These are phyloP conservation scores for Meandrina meandrites DNA, from an alignment of 92 coral and sea anemone species.

Conservation along the genomic window DNA sequence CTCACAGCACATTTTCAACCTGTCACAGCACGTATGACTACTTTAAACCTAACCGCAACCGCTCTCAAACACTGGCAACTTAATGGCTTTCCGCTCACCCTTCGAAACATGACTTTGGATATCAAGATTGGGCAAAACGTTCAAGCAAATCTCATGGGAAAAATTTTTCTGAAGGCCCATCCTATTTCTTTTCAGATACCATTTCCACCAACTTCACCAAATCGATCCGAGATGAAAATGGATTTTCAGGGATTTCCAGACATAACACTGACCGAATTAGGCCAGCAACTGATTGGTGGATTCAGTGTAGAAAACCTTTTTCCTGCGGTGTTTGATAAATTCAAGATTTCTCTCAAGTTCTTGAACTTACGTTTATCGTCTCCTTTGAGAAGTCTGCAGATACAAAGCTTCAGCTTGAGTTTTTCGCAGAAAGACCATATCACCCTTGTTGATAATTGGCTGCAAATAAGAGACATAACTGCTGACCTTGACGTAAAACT, in stretches of 20 bases:
- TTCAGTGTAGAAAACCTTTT: slow-evolving; percentile 44
- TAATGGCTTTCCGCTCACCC: slow-evolving; percentile 39
- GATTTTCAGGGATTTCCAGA: slow-evolving; percentile 35
- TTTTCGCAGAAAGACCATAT: slow-evolving; percentile 29
- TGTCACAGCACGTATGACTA: neutral
- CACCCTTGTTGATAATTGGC: slow-evolving; percentile 48
- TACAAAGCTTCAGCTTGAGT: slow-evolving; percentile 27
- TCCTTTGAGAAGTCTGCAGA: slow-evolving; percentile 39
- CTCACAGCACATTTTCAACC: slow-evolving; percentile 37
- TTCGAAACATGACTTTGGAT: slow-evolving; percentile 47
- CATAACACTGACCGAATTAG: slow-evolving; percentile 42
- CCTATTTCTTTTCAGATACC: slow-evolving; percentile 54
- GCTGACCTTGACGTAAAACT: slow-evolving; percentile 25
- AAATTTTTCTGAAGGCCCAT: slow-evolving; percentile 1
- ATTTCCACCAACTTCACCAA: slow-evolving; percentile 20
- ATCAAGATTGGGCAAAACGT: neutral
- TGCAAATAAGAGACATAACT: slow-evolving; percentile 38
- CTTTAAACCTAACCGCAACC: slow-evolving; percentile 35
- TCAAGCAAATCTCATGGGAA: slow-evolving; percentile 35
- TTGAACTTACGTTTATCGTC: slow-evolving; percentile 43
- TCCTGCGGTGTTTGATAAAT: slow-evolving; percentile 40
- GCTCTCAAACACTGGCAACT: slow-evolving; percentile 43
- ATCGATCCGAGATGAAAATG: slow-evolving; percentile 6
- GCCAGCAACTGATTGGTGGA: slow-evolving; percentile 37
- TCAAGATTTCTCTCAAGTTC: slow-evolving; percentile 33